These are phyloP conservation scores for Alloplasta piceator DNA, from an alignment of 2,888 invertebrate species.

Conservation along the genomic window DNA sequence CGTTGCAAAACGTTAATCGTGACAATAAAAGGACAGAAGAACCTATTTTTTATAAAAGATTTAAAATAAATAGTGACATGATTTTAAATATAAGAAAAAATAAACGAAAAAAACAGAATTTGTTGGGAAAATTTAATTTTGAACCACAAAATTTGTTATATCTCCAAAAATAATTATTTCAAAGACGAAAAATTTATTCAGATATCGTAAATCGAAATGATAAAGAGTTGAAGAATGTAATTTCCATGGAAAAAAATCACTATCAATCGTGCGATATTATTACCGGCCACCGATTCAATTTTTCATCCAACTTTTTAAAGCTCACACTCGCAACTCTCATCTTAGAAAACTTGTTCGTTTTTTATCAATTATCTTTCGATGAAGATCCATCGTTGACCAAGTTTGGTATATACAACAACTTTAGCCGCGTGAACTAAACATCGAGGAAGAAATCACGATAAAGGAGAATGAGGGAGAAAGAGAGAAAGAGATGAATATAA, in stretches of 20 bases:
- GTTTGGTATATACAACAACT: constrained; percentile 21
- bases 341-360: not conserved
- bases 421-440: constrained; percentile 14
- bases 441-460: constrained; percentile 22
- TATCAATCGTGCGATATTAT: constrained; percentile 9
- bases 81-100: too few relatives aligned
- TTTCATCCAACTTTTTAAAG: constrained; percentile 11
- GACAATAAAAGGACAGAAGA: too few relatives aligned
- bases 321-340: constrained; percentile 21
- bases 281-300: constrained; percentile 25
- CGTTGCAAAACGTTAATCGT: too few relatives aligned
- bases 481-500: constrained; percentile 23
- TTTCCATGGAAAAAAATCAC: constrained; percentile 7
- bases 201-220: not conserved
- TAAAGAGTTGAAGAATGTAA: not conserved
- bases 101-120: not conserved
- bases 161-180: too few relatives aligned
- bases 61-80: too few relatives aligned
- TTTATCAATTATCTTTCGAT: not conserved
- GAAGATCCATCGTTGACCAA: constrained; percentile 28
- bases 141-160: too few relatives aligned
- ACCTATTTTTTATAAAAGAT: too few relatives aligned
- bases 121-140: not conserved
- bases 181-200: not conserved
- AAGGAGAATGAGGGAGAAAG: not conserved